Conservation (phyloP, 2,113 vertebrate species). For the Ceyx cyanopectus region DNA sequence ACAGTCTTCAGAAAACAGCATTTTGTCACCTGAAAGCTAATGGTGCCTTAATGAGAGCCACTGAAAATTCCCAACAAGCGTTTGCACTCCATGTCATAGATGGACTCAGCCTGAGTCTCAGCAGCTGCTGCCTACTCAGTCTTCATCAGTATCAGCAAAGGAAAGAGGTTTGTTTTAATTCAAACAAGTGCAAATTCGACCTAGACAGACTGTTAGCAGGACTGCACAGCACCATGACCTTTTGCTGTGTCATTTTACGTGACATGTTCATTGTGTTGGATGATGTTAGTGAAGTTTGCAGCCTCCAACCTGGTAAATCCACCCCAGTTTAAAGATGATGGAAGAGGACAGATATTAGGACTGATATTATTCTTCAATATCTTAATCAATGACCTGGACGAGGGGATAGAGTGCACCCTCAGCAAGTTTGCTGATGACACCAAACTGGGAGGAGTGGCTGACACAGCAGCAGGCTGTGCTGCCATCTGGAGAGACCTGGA, state of each 20-base stretch:
- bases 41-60: background rate
- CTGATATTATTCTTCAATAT: too few species aligned
- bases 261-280: background rate
- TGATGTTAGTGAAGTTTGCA: background rate
- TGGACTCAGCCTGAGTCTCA: background rate
- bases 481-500: too few species aligned
- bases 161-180: background rate
- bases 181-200: background rate
- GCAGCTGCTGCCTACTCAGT: background rate
- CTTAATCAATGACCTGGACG: too few species aligned
- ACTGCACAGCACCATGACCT: background rate
- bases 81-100: background rate
- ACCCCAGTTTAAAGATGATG: background rate
- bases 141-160: background rate
- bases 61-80: background rate
- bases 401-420: too few species aligned
- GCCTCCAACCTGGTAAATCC: background rate
- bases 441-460: too few species aligned
- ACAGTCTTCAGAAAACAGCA: background rate
- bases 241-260: background rate
- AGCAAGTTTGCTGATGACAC: too few species aligned
- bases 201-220: background rate
- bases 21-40: background rate
- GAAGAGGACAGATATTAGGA: background rate
- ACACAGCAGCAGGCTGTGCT: too few species aligned